These are phyloP conservation scores for Stomorhina lunata DNA, from an alignment of 2,888 invertebrate species.

Conservation along the genomic window DNA sequence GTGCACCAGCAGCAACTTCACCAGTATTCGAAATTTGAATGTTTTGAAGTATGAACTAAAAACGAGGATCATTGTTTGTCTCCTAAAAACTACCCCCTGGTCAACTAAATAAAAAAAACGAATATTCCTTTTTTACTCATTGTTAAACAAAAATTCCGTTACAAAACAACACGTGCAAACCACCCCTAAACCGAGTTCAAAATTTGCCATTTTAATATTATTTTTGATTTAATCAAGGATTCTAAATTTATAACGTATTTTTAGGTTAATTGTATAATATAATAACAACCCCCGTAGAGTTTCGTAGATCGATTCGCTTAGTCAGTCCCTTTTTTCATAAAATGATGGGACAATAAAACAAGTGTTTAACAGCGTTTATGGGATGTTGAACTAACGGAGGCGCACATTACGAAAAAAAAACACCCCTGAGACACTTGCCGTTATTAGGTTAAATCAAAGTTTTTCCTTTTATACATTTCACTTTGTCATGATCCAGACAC, in stretches of 20 bases:
- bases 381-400: background rate
- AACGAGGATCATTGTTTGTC: background rate
- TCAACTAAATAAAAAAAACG: constrained; percentile 5
- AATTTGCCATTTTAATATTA: background rate
- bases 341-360: constrained; percentile 30
- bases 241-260: constrained; percentile 36
- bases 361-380: constrained; percentile 31
- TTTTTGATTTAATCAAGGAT: constrained; percentile 6
- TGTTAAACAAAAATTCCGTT: constrained; percentile 36
- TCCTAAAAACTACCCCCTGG: constrained; percentile 57
- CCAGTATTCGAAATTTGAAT: too few species aligned
- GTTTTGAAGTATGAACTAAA: constrained; percentile 30
- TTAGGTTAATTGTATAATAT: constrained; percentile 32
- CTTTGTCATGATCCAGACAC: background rate
- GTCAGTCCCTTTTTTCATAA: background rate
- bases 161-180: constrained; percentile 59
- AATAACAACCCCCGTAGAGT: constrained; percentile 16
- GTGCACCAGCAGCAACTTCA: constrained; percentile 30
- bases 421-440: background rate
- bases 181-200: constrained; percentile 46
- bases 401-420: constrained; percentile 1
- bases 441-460: constrained; percentile 6
- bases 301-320: constrained; percentile 14
- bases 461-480: background rate
- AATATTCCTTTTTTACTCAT: background rate